phyloP scores from a whole-genome alignment of 1,140 invertebrate species.

The Polypedilum vanderplanki region DNA sequence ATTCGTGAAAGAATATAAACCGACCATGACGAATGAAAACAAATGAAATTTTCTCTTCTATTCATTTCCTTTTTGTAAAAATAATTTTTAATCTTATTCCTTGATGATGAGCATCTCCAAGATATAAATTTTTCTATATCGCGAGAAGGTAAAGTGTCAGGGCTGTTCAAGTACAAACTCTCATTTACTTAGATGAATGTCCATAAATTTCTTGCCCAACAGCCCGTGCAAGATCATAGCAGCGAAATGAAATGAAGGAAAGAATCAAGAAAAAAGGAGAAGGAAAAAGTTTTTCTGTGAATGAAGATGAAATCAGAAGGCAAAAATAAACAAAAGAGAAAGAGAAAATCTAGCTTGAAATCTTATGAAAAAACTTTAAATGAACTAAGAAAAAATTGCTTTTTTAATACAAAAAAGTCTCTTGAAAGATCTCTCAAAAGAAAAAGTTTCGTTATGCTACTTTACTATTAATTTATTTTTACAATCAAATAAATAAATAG shows the following conservation, averaged over 20 bases:
- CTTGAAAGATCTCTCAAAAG: background rate
- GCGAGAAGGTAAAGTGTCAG: slow-evolving; percentile 2
- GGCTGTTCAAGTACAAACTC: slow-evolving; percentile 8
- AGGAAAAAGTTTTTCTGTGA: background rate
- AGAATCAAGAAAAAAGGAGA: background rate
- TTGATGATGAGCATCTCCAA: background rate
- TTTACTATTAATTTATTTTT: too few relatives aligned
- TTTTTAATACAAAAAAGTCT: background rate
- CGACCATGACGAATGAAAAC: slow-evolving; percentile 5
- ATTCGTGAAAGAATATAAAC: background rate
- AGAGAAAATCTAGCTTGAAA: background rate
- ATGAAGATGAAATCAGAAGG: background rate
- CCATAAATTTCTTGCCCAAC: slow-evolving; percentile 17
- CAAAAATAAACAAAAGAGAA: background rate
- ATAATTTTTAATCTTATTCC: background rate
- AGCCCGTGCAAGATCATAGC: background rate
- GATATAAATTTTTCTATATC: background rate
- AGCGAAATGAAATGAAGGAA: slow-evolving; percentile 1
- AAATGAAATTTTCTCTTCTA: background rate
- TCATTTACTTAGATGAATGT: slow-evolving; percentile 4
- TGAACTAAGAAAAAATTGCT: slow-evolving; percentile 1
- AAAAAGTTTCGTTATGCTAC: too few relatives aligned
- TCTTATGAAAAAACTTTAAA: slow-evolving; percentile 20
- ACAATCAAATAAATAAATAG: too few relatives aligned
- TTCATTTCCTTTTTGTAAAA: background rate